Evolutionary conservation across 2,888 invertebrate species (phyloP), one percentile per base, ranked within the genome.

Genomic region (Siphlonurus alternatus): DNA sequence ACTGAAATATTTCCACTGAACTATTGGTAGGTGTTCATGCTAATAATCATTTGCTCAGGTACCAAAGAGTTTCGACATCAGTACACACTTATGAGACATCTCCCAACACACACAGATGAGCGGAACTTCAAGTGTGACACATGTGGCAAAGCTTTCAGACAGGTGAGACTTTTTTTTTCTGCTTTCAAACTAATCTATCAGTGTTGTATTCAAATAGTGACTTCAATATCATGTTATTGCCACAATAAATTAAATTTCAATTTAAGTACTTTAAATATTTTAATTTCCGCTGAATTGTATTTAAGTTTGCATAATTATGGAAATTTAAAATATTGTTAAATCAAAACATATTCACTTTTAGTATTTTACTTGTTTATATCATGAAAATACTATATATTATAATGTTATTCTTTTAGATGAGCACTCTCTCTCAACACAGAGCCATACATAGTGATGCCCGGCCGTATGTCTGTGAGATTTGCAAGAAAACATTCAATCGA

Each of bases 381-480:
- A n/a, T n/a, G n/a, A n/a, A n/a, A n/a, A n/a, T n/a, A n/a, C n/a
- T n/a, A n/a, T n/a, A n/a, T n/a, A 64, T n/a, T 15, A 20, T 22
- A 62, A 23, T 25, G 10, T 19, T 19, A 25, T 23, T 60, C 2
- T 68, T 86, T 0, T 86, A 88, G 74, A 81, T 87, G 71, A 87
- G 87, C 51, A 88, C 88, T 1, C 74, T 89, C 61, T 85, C 85
- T 68, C 88, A 88, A 71, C 88, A 89, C 71, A 80, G 83, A 61
- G 87, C 87, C n/a, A 88, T 87, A 70, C 88, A 88, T 72, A 87
- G 87, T n/a, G 80, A 84, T 53, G 85, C 84, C 53, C 76, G 88
- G 59, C 88, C 88, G 0, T 87, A 87, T 71, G 77, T 84, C 62
- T 89, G 88, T 71, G 86, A 86, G 76, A 80, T 83, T 7, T 89